Evolutionary conservation across 2,888 invertebrate species (phyloP).

Genomic region (Pardosa pseudoannulata): DNA sequence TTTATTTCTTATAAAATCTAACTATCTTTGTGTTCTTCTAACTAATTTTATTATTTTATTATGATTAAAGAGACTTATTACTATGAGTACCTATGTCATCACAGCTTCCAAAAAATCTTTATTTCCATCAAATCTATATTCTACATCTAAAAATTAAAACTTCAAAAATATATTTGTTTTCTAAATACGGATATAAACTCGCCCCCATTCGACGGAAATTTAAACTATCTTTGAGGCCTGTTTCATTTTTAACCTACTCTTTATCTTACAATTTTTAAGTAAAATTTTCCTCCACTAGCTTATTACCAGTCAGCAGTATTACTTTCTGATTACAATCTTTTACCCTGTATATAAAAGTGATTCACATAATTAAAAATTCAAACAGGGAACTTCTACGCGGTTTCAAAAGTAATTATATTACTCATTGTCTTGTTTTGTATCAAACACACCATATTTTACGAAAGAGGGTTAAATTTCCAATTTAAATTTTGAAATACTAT

Average conservation of each 20-base stretch:
- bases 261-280: slow-evolving; percentile 29
- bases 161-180: slow-evolving; percentile 40
- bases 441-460: no score
- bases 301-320: background rate
- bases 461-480: no score
- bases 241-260: background rate
- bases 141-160: slow-evolving; percentile 38
- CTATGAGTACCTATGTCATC: slow-evolving; percentile 7
- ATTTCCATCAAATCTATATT: slow-evolving; percentile 5
- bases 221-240: slow-evolving; percentile 10
- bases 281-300: background rate
- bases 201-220: slow-evolving; percentile 23
- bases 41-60: background rate
- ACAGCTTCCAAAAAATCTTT: background rate
- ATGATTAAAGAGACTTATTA: background rate
- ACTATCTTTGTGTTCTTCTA: background rate
- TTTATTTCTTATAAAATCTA: slow-evolving; percentile 4
- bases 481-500: no score
- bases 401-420: no score
- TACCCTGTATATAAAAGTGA: slow-evolving; percentile 39
- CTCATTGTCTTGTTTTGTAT: no score
- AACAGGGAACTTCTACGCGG: background rate
- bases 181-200: slow-evolving; percentile 20
- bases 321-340: slow-evolving; percentile 1
- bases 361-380: background rate